A percentile compares a stretch with the other conserved stretches of the same genome.
phyloP scores from a whole-genome alignment of 1,140 invertebrate genomes.

The Apis cerana region DNA sequence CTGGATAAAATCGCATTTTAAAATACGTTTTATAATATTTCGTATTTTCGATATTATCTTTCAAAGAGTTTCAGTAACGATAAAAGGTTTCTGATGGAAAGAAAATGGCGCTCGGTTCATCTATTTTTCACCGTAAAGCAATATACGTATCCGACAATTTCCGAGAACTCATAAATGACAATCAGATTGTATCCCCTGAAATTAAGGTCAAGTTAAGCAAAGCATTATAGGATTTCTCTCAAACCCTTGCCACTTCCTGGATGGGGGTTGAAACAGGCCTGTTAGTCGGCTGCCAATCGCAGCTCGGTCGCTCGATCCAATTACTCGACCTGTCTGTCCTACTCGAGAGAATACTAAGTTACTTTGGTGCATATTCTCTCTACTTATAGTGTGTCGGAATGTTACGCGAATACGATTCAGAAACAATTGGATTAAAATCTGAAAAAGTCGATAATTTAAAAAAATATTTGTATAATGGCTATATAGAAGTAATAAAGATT shows the following conservation, averaged over 20 bases:
- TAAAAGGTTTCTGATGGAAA: not conserved
- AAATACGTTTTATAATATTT: not conserved
- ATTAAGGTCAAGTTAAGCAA: slow-evolving; percentile 53
- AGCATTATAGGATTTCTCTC: slow-evolving; percentile 31
- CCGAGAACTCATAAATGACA: slow-evolving; percentile 37
- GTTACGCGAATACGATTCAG: not conserved
- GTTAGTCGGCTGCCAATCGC: slow-evolving; percentile 51
- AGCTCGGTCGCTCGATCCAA: slow-evolving; percentile 40
- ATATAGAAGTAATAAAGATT: too few relatives aligned
- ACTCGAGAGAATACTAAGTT: slow-evolving; percentile 26
- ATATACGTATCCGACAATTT: not conserved
- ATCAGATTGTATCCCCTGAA: slow-evolving; percentile 38
- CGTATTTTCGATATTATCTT: not conserved
- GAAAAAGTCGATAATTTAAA: not conserved
- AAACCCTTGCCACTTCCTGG: slow-evolving; percentile 46
- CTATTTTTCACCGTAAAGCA: not conserved
- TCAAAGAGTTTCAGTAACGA: not conserved
- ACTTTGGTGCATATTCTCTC: not conserved
- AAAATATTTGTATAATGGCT: too few relatives aligned
- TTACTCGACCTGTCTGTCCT: slow-evolving; percentile 48
- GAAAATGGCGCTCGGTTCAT: not conserved
- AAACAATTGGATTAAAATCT: not conserved
- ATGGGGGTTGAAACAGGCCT: slow-evolving; percentile 44
- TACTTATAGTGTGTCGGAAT: not conserved
- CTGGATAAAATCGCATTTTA: not conserved